Base-by-base conservation (phyloP, 2,113 vertebrate species). In the Macquaria australasica region DNA sequence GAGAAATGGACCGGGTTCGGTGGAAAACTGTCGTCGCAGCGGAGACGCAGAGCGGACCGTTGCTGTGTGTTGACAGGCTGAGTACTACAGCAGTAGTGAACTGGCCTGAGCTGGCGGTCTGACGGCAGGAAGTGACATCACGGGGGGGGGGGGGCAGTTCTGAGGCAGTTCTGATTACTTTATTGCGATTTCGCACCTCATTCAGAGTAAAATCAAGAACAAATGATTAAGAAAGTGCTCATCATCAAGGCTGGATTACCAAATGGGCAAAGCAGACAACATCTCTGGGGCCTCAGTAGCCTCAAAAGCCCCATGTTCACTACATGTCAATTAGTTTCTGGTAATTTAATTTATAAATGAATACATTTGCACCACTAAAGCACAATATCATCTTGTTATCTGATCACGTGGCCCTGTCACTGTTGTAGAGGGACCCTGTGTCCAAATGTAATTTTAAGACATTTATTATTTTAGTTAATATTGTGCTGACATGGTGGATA, bases 71-170 rank as follows among this genome's bases (percentile, higher is more conserved):
- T 95, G 94, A 95, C 91, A 84, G 82, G 91, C 66, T 70, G 86
- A 91, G 85, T 83, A 86, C 85, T 85, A 89, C 83, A 81, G 71
- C 84, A 51, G 60, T 16, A 56, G 64, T 81, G 86, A 93, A 95
- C 94, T 94, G 93, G 93, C 88, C 90, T 77, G 86, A 95, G 95
- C 94, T 95, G 94, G 94, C 91, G 94, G 72, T 74, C 48, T 71
- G 69, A 77, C 74, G 59, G 68, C 79, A 82, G 96, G 96, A 95
- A 93, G 91, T 95, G 93, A 93, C 70, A 23, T 95, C 92, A 94
- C 20, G 10, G 43, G n/a, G n/a, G n/a, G n/a, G n/a, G n/a, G n/a
- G n/a, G n/a, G n/a, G n/a, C n/a, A n/a, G n/a, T n/a, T n/a, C n/a
- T n/a, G n/a, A n/a, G n/a, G n/a, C n/a, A n/a, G 28, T 37, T 41